Evolutionary conservation across 1,140 invertebrate species (phyloP).

Genomic region (Agraylea sexmaculata): DNA sequence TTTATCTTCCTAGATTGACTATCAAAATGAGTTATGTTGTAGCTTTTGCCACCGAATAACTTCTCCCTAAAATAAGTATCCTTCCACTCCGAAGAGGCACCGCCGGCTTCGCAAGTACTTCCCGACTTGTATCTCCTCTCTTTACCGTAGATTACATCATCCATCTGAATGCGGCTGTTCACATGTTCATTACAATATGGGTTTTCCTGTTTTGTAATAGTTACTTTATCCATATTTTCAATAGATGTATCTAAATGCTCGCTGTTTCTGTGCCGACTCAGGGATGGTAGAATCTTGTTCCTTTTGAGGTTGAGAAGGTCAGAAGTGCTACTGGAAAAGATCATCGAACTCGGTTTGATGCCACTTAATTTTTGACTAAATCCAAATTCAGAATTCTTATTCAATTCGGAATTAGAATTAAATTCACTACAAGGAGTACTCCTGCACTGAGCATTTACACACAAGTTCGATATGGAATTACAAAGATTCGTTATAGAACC

Average conservation of each 20-base stretch:
- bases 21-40: not conserved
- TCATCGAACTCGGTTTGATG: conserved; percentile 14
- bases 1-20: conserved; percentile 3
- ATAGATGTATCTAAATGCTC: conserved; percentile 14
- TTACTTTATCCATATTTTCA: conserved; percentile 13
- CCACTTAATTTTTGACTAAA: conserved; percentile 1
- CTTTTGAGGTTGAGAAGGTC: conserved; percentile 27
- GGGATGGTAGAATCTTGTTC: conserved; percentile 22
- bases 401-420: conserved; percentile 10
- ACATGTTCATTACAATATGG: conserved; percentile 12
- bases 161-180: conserved; percentile 9
- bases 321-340: conserved; percentile 29
- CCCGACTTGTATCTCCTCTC: not conserved
- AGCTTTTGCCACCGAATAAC: not conserved
- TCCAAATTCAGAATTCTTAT: conserved; percentile 7
- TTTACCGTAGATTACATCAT: conserved; percentile 8
- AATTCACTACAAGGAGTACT: conserved; percentile 8
- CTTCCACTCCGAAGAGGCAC: conserved; percentile 8
- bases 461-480: conserved; percentile 13
- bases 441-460: not conserved
- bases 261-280: conserved; percentile 14
- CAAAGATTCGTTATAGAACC: conserved; percentile 11
- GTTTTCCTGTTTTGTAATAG: conserved; percentile 13
- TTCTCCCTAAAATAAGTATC: conserved; percentile 10
- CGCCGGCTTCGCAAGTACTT: not conserved